Base-by-base conservation (phyloP, 2,797 vertebrate genomes). In the Varecia variegata region DNA sequence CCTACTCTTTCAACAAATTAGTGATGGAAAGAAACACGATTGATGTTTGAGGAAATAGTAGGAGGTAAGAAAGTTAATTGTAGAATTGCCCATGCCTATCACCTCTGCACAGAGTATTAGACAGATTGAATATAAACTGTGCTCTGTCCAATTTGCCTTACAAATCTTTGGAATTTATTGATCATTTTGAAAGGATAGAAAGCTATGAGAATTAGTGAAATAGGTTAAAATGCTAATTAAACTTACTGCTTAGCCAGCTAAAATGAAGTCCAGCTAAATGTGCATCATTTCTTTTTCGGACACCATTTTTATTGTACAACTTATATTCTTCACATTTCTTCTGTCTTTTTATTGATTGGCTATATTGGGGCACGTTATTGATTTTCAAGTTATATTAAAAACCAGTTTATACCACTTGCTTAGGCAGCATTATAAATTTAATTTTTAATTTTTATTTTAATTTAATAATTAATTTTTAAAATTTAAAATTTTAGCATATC, bases 361-460 rank as follows among this genome's bases (percentile, higher is more conserved):
- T 47, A 58, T 89, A 82, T 45, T 56, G 35, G 25, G 50, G 5
- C 1, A 77, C 56, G 81, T 77, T 76, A 73, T 52, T 76, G 38
- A 71, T 90, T 94, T 27, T 85, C 73, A 86, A 82, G 93, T 89
- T 77, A 89, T 47, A 38, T 88, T 91, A 60, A 73, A 80, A 92
- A 43, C 11, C 45, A 90, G 25, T 88, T n/a, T 10, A 27, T 10
- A 85, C 3, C 9, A 76, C 14, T 91, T 90, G 35, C 18, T 65
- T 54, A 93, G 6, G 18, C 52, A 92, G 10, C 15, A 79, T 90
- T 68, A 45, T 30, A 84, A 84, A 91, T 82, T 91, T 67, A 91
- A 82, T 56, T 56, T 56, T 56, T 56, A 56, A 45, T 45, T 45
- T 45, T 45, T 45, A 45, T 56, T 56, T 56, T 23, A 54, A 23